Base-by-base conservation (phyloP, 2,113 vertebrate genomes). In the Spilogale gracilis region DNA sequence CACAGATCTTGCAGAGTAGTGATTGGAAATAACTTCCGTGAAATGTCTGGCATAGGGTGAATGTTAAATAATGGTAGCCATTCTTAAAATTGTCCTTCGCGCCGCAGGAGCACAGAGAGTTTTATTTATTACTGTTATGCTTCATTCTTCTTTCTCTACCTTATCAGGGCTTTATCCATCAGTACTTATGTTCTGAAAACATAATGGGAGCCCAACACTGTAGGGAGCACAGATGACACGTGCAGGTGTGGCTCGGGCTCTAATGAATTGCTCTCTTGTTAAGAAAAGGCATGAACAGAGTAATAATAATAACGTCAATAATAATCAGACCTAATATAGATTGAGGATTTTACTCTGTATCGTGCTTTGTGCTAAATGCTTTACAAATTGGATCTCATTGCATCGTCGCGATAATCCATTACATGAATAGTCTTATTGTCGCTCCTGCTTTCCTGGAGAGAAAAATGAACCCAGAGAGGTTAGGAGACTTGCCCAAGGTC, bases 381-480 rank as follows among this genome's bases (percentile, higher is more conserved):
- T 67, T 69, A 52, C 23, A 85, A 85, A 89, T 0, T 65, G 58
- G 0, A 74, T 82, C 65, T 92, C 12, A 69, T 90, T 85, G 83
- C n/a, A 54, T 89, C 56, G 45, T 56, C 82, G 54, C 18, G 11
- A 58, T 13, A 83, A 82, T 18, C 43, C 21, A 43, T 58, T 73
- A 86, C 81, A 73, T 38, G 69, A 88, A 85, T 73, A 83, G 1
- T 43, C 30, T 87, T 84, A 71, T 61, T 82, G 48, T 45, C 43
- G 76, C 10, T 11, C 52, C 16, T 94, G 23, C 74, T 90, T 92
- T 74, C 88, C 21, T 20, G 65, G 25, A 23, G 9, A 89, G 78
- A 27, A 91, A 82, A 93, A 50, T 17, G 90, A 56, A 5, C 63
- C 95, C 45, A 81, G 83, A 87, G 92, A 91, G 27, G 60, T 98